These are phyloP conservation scores for Polyodon spathula DNA, from an alignment of 2,113 vertebrate genomes.

Conservation along the genomic window DNA sequence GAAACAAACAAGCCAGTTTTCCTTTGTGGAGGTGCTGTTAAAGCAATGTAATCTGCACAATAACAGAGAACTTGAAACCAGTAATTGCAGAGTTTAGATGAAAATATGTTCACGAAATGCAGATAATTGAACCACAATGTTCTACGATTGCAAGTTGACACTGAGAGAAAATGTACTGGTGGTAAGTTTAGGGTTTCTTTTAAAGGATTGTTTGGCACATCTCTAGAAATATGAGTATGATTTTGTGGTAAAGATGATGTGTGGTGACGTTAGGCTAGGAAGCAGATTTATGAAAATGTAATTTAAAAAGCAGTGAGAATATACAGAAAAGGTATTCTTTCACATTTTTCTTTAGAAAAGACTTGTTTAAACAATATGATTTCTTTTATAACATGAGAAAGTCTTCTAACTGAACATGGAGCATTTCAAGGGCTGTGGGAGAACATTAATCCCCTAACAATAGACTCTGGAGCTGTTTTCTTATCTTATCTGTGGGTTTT, in stretches of 20 bases:
- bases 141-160: not conserved
- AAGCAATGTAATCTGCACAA: not conserved
- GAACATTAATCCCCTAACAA: constrained; percentile 46
- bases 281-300: not conserved
- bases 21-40: not conserved
- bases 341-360: not conserved
- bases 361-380: not conserved
- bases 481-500: constrained; percentile 35
- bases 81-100: not conserved
- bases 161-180: constrained; percentile 24
- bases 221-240: too few relatives aligned
- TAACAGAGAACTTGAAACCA: not conserved
- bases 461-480: constrained; percentile 29
- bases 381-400: not conserved
- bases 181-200: too few relatives aligned
- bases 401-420: constrained; percentile 15
- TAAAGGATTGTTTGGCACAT: too few relatives aligned
- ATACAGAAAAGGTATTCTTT: not conserved
- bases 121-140: not conserved
- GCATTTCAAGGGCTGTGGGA: constrained; percentile 26
- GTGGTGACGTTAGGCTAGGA: too few relatives aligned
- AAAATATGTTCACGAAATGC: not conserved
- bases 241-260: too few relatives aligned
- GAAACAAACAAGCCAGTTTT: not conserved
- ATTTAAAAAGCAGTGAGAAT: not conserved